Conservation (phyloP, 1,140 invertebrate genomes). For the Brachionus koreanus region DNA sequence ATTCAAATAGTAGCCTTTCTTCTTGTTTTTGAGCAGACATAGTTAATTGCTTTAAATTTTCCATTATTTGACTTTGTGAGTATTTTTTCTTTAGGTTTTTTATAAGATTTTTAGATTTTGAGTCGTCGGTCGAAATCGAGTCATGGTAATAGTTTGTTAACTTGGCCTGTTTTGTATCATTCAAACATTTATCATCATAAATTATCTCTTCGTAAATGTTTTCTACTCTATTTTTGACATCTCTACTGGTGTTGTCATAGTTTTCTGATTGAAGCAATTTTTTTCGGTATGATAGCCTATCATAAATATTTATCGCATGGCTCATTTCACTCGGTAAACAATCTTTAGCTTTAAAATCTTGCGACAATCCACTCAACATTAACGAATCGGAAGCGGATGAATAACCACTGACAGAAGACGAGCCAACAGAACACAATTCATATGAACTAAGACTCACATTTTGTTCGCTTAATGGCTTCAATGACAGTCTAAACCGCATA, state of each 20-base stretch:
- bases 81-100: background rate
- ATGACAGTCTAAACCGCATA: background rate
- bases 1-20: background rate
- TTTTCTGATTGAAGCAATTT: background rate
- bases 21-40: background rate
- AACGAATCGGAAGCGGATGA: background rate
- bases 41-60: background rate
- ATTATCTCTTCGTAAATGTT: constrained; percentile 23
- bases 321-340: background rate
- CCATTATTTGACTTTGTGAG: background rate
- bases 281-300: background rate
- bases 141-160: background rate
- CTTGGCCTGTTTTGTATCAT: too few species aligned
- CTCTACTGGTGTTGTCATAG: background rate
- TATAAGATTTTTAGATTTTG: background rate
- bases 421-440: background rate
- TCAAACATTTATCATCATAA: background rate
- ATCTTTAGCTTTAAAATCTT: background rate
- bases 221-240: background rate
- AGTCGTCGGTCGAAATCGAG: background rate
- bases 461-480: background rate
- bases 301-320: background rate
- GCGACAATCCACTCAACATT: background rate
- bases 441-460: background rate
- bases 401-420: background rate